Percentiles rank a stretch among this genome's conserved stretches.
Conservation (phyloP, 1,140 invertebrate genomes). For the Lordiphosa mommai region DNA sequence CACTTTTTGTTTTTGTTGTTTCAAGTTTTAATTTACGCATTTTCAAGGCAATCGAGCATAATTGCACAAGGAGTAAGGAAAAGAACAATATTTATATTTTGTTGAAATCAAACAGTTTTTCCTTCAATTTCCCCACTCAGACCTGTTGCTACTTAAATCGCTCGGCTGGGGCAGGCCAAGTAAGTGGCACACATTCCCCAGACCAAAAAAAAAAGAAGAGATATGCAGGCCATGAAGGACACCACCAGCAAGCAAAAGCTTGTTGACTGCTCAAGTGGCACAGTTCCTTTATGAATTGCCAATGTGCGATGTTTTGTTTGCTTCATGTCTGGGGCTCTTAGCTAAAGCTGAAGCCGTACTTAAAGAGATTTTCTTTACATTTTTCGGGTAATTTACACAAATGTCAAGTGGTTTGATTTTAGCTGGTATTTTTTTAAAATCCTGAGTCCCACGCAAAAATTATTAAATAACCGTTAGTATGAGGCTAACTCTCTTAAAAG, state of each 20-base stretch:
- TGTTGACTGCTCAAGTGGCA: conserved; percentile 67
- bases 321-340: conserved; percentile 21
- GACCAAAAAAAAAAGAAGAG: conserved; percentile 1
- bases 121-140: neutral
- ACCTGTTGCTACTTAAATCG: conserved; percentile 62
- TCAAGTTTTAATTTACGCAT: conserved; percentile 67
- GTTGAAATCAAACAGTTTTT: neutral
- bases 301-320: neutral
- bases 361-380: conserved; percentile 34
- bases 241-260: conserved; percentile 52
- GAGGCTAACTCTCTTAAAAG: conserved; percentile 23
- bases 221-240: conserved; percentile 40
- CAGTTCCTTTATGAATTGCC: conserved; percentile 38
- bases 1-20: neutral
- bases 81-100: neutral
- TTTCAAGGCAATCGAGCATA: conserved; percentile 60
- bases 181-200: conserved; percentile 25
- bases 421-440: conserved; percentile 10
- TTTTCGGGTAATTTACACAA: conserved; percentile 20
- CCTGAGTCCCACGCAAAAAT: neutral
- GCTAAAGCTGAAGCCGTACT: conserved; percentile 2
- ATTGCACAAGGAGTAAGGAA: conserved; percentile 29
- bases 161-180: conserved; percentile 6
- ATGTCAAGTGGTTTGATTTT: conserved; percentile 12
- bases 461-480: neutral